Conservation (phyloP, 2,113 vertebrate genomes). For the Chiloscyllium plagiosum region DNA sequence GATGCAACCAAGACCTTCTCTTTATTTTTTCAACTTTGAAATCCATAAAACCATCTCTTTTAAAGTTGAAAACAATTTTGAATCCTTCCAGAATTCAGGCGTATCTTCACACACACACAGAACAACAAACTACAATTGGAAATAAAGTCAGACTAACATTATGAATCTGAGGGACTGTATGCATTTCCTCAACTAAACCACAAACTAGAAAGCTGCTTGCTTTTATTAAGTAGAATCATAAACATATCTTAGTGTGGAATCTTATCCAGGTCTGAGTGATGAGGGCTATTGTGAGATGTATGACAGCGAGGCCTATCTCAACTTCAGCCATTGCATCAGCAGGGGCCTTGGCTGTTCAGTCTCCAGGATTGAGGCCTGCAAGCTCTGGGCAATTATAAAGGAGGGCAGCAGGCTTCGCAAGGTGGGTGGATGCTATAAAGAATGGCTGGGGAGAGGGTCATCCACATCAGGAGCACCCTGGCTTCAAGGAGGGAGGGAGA, state of each 20-base stretch:
- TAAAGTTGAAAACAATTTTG: neutral
- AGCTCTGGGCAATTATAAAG: too few relatives aligned
- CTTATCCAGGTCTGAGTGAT: too few relatives aligned
- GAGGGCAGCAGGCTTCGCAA: too few relatives aligned
- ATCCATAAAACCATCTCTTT: neutral
- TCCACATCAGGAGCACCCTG: too few relatives aligned
- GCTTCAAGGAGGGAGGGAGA: too few relatives aligned
- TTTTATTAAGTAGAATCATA: neutral
- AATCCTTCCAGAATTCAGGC: neutral
- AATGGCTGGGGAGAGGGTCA: too few relatives aligned
- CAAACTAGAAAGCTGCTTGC: neutral
- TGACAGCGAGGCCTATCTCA: too few relatives aligned
- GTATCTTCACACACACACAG: neutral
- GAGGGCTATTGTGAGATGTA: too few relatives aligned
- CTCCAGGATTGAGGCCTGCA: too few relatives aligned
- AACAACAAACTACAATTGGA: neutral
- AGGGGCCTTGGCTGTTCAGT: too few relatives aligned
- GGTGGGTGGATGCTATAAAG: too few relatives aligned
- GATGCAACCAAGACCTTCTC: neutral
- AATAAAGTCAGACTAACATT: neutral
- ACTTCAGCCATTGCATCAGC: too few relatives aligned
- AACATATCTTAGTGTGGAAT: neutral
- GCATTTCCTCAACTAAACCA: neutral
- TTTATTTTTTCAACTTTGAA: neutral
- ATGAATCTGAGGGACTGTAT: neutral